A percentile compares a stretch with the other conserved stretches of the same genome.
phyloP scores from a whole-genome alignment of 1,140 invertebrate species.

The Phymorhynchus buccinoides region DNA sequence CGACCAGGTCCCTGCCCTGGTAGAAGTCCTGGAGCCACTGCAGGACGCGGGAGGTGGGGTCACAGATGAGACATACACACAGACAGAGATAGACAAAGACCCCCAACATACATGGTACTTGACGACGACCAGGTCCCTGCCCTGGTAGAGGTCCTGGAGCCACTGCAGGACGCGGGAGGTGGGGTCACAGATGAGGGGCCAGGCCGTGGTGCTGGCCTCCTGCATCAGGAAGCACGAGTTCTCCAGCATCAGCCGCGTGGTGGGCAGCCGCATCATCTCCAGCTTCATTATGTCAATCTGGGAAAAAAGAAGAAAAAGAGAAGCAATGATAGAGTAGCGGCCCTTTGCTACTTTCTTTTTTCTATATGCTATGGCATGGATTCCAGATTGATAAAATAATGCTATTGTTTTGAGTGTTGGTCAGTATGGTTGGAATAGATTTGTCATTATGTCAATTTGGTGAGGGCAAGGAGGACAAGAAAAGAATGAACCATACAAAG shows the following conservation, averaged over 20 bases:
- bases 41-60: conserved; percentile 68
- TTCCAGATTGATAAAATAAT: too few species aligned
- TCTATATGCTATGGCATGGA: too few species aligned
- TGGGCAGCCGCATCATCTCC: conserved; percentile 65
- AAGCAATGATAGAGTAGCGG: too few species aligned
- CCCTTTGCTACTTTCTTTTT: too few species aligned
- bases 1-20: conserved; percentile 61
- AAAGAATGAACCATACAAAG: too few species aligned
- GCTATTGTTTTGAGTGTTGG: too few species aligned
- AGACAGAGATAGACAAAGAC: not conserved
- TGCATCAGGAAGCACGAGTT: conserved; percentile 73
- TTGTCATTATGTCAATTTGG: too few species aligned
- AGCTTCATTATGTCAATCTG: conserved; percentile 69
- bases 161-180: conserved; percentile 69
- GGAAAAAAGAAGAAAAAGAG: not conserved
- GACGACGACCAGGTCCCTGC: conserved; percentile 64
- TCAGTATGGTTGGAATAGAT: too few species aligned
- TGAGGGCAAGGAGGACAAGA: too few species aligned
- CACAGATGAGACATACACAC: conserved; percentile 73
- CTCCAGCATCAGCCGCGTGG: conserved; percentile 69
- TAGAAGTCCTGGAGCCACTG: conserved; percentile 67
- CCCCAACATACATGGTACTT: conserved; percentile 66
- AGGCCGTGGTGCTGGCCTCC: conserved; percentile 66
- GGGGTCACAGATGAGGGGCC: conserved; percentile 73
- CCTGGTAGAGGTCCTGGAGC: conserved; percentile 62